These are phyloP conservation scores for Neodon shergylaensis DNA, from an alignment of 2,113 vertebrate species.

Conservation along the genomic window DNA sequence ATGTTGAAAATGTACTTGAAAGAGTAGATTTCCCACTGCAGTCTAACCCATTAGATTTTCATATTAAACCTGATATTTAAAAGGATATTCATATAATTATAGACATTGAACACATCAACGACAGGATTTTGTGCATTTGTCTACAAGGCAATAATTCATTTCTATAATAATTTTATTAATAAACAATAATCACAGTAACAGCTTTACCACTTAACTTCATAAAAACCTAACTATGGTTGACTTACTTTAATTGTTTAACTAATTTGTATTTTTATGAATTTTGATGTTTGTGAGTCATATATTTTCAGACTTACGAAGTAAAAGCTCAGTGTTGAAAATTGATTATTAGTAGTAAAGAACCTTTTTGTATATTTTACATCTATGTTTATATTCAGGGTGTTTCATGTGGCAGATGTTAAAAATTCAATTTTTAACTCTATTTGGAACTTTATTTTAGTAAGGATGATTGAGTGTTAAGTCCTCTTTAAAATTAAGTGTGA, in stretches of 20 bases:
- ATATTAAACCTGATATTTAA: background rate
- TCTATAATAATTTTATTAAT: constrained; percentile 34
- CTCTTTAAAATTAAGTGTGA: background rate
- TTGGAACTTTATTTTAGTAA: background rate
- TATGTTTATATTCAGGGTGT: background rate
- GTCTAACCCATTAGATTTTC: background rate
- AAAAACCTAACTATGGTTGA: background rate
- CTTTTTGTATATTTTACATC: background rate
- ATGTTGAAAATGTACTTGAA: background rate
- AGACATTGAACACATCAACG: background rate
- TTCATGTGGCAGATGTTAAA: background rate
- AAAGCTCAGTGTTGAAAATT: background rate
- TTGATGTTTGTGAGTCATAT: background rate
- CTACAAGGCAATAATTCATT: background rate
- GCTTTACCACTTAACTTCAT: background rate
- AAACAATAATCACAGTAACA: background rate
- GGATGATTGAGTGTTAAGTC: background rate
- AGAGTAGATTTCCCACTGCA: background rate
- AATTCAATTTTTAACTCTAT: background rate
- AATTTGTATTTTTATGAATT: constrained; percentile 27
- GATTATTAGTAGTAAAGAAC: background rate
- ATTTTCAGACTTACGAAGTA: constrained; percentile 15
- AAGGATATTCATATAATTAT: background rate
- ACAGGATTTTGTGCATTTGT: background rate
- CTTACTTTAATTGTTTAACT: constrained; percentile 6